These are phyloP conservation scores for Oscheius sp. DNA, from an alignment of 1,140 invertebrate species.

Conservation along the genomic window DNA sequence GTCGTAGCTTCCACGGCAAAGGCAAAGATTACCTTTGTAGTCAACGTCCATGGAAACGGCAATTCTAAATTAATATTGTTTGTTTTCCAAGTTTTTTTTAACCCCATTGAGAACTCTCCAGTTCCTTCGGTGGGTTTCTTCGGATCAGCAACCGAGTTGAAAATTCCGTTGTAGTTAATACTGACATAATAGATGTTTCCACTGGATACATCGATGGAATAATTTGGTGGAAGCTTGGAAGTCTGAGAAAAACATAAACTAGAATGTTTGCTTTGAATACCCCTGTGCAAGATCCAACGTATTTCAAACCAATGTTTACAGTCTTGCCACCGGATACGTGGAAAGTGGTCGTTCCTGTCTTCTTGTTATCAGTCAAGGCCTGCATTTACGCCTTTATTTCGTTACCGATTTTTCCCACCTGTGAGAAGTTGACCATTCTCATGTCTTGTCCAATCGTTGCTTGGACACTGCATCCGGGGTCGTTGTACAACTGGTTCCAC, in stretches of 20 bases:
- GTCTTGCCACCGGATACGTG: constrained; percentile 22
- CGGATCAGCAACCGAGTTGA: constrained; percentile 1
- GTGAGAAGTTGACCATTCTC: neutral
- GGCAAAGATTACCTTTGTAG: constrained; percentile 29
- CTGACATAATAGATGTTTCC: constrained; percentile 30
- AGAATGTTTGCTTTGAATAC: neutral
- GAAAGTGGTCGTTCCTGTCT: constrained; percentile 16
- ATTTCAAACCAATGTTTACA: constrained; percentile 3
- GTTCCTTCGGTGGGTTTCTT: constrained; percentile 43
- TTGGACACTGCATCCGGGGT: constrained; percentile 38
- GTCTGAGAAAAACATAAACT: neutral
- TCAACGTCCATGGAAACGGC: neutral
- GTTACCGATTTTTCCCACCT: neutral
- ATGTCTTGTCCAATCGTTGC: neutral
- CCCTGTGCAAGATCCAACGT: neutral
- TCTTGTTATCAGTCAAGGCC: constrained; percentile 11
- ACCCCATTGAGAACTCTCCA: constrained; percentile 42
- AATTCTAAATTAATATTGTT: constrained; percentile 23
- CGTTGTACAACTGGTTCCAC: constrained; percentile 66
- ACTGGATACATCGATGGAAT: constrained; percentile 4
- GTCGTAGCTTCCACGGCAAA: constrained; percentile 19
- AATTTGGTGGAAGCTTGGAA: neutral
- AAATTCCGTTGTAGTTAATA: constrained; percentile 12
- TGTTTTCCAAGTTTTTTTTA: neutral
- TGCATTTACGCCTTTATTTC: neutral